phyloP scores from a whole-genome alignment of 2,888 invertebrate genomes.

The Prosapia bicincta region DNA sequence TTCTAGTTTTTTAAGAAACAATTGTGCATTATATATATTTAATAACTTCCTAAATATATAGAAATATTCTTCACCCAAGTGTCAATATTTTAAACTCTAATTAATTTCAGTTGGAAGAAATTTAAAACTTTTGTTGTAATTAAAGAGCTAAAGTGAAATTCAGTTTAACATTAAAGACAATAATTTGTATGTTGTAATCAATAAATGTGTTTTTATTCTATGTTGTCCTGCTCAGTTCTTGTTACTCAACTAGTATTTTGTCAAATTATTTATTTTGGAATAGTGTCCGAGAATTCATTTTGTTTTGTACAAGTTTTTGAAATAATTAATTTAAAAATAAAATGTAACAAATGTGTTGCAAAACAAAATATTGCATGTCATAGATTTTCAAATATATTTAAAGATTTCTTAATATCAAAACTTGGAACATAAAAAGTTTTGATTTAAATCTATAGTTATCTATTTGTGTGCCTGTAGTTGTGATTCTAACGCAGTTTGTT shows the following conservation, averaged over 20 bases:
- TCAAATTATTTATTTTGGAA: background rate
- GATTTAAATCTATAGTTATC: slow-evolving; percentile 26
- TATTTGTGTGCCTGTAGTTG: slow-evolving; percentile 29
- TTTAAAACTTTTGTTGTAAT: too few relatives aligned
- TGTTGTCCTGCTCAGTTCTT: too few relatives aligned
- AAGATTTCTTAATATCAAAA: slow-evolving; percentile 3
- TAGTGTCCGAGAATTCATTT: background rate
- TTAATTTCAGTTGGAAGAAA: too few relatives aligned
- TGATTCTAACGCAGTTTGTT: slow-evolving; percentile 12
- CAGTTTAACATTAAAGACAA: too few relatives aligned
- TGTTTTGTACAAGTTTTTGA: background rate
- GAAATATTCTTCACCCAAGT: too few relatives aligned
- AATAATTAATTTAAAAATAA: background rate
- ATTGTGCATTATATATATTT: too few relatives aligned
- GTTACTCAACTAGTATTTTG: background rate
- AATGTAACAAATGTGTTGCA: background rate
- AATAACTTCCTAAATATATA: too few relatives aligned
- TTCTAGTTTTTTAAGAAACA: too few relatives aligned
- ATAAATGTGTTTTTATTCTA: too few relatives aligned
- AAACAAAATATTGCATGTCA: background rate
- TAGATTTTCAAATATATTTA: background rate
- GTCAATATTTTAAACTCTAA: too few relatives aligned
- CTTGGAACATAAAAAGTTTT: slow-evolving; percentile 4
- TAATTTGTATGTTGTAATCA: too few relatives aligned
- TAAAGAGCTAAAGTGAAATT: too few relatives aligned